phyloP scores from a whole-genome alignment of 2,113 vertebrate genomes.

The Mirounga angustirostris region DNA sequence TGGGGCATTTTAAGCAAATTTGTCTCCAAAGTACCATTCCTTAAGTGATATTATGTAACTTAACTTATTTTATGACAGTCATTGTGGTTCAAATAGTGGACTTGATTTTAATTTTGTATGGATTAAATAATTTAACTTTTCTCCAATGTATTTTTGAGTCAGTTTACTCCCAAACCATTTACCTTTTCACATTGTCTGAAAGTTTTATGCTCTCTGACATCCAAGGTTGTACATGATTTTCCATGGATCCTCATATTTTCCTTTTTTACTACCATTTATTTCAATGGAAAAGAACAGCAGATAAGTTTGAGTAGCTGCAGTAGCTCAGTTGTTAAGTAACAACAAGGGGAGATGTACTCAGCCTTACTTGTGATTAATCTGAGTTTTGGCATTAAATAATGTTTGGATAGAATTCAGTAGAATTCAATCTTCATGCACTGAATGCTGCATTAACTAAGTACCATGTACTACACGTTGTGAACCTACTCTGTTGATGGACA shows the following conservation, averaged over 20 bases:
- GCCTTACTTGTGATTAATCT: neutral
- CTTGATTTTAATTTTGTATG: constrained; percentile 43
- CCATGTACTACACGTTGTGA: neutral
- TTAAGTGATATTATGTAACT: constrained; percentile 24
- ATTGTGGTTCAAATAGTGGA: neutral
- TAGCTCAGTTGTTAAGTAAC: constrained; percentile 1
- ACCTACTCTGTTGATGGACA: neutral
- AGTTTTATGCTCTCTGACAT: neutral
- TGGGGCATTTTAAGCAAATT: constrained; percentile 8
- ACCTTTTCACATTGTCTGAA: neutral
- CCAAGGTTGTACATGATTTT: neutral
- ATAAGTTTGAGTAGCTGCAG: neutral
- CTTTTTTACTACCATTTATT: neutral
- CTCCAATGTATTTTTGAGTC: neutral
- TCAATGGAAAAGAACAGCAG: neutral
- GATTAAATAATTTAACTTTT: constrained; percentile 48
- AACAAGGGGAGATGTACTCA: neutral
- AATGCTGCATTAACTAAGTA: neutral
- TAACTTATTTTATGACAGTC: constrained; percentile 33
- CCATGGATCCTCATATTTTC: neutral
- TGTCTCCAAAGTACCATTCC: neutral
- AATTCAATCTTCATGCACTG: neutral
- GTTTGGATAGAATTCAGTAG: neutral
- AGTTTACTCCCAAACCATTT: neutral
- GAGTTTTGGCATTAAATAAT: neutral